Base-by-base conservation (phyloP, 1,140 invertebrate genomes). In the Pteromalus puparum region DNA sequence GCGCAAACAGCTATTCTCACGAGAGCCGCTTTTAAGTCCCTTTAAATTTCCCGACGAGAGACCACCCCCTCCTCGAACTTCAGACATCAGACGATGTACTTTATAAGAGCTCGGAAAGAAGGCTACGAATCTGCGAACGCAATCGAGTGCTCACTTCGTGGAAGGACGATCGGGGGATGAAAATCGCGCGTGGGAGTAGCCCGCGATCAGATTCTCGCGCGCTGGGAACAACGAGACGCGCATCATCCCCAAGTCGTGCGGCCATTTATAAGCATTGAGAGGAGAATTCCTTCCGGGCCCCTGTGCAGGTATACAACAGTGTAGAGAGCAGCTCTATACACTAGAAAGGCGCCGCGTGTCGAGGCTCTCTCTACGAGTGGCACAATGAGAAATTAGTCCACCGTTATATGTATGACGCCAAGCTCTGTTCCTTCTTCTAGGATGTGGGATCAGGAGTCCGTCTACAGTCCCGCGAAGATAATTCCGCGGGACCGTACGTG, bases 351-450 rank as follows among this genome's bases (percentile, higher is more conserved):
- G 26, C 77, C 77, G 77, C 61, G 77, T 79, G 34, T 42, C 67
- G 78, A 46, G 38, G 0, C 72, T 70, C 24, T 30, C 67, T 13
- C 5, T 46, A 21, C 7, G 38, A 34, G 26, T 24, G 72, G 2
- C 48, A 82, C 81, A 82, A 82, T 82, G 81, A 82, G 81, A 76
- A 82, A 82, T 82, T 82, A 82, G 81, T 68, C 73, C 73, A 30
- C 72, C 72, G 81, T 75, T 82, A 75, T 67, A 53, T 53, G 15
- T 53, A 21, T 61, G 21, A 61, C 21, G 53, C 15, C 6, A 61
- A 30, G 48, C 7, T 28, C n/a, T 26, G 18, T 24, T 65, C 77
- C 65, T 79, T 34, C 7, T 13, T 70, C 46, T 74, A 72, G 34
- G 75, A 28, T 76, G 73, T 82, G 82, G 82, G 82, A 83, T 48